These are phyloP conservation scores for Macrotis lagotis DNA, from an alignment of 2,113 vertebrate genomes.

Conservation along the genomic window DNA sequence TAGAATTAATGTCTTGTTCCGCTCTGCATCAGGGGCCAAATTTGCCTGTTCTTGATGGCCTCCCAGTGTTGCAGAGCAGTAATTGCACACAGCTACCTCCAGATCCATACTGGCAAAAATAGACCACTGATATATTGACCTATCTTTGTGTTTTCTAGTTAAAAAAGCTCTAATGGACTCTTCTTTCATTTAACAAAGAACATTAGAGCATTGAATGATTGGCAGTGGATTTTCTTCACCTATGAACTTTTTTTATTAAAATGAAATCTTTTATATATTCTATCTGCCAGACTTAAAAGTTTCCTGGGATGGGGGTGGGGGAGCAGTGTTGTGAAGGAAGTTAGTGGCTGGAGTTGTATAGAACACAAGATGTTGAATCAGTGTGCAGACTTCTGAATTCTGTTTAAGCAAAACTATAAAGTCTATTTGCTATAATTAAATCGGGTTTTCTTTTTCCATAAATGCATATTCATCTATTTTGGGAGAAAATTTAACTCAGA, in stretches of 20 bases:
- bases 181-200: neutral
- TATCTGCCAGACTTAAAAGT: neutral
- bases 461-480: constrained; percentile 4
- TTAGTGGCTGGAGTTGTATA: neutral
- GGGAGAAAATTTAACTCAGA: constrained; percentile 25
- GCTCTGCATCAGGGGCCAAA: neutral
- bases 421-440: neutral
- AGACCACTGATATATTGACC: neutral
- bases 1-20: neutral
- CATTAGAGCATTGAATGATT: neutral
- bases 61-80: neutral
- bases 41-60: neutral
- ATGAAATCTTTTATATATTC: neutral
- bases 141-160: neutral
- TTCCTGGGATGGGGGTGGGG: neutral
- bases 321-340: neutral
- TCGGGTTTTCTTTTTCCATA: constrained; percentile 22
- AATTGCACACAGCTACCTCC: neutral
- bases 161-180: neutral
- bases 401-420: neutral
- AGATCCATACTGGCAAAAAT: neutral
- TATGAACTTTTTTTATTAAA: neutral
- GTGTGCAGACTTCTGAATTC: neutral
- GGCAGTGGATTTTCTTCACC: neutral
- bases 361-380: neutral